Base-by-base conservation (phyloP, 1,140 invertebrate genomes). In the Drosophila kikkawai region DNA sequence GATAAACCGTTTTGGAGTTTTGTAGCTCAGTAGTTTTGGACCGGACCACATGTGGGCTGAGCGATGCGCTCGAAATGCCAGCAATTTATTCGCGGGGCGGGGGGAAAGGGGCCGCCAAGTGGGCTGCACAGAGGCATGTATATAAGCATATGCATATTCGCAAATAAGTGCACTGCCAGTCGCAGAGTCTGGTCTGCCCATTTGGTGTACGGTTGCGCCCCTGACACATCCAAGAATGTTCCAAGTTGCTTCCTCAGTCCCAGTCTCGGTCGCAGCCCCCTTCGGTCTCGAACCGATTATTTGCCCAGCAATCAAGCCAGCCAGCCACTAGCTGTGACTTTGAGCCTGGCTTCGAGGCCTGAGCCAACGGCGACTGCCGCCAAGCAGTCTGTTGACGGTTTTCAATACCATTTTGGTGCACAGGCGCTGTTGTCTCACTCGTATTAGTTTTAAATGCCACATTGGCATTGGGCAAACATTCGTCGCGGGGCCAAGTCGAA, bases 401-500 rank as follows among this genome's bases (percentile, higher is more conserved):
- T 86, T 86, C 79, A 86, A 86, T 86, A 87, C 83, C 84, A 88
- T 80, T 74, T 87, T 76, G 86, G 82, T 91, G 82, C 63, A 50
- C 53, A 39, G 42, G 19, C 66, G 51, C 57, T 68, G 75, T 78
- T 68, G 85, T 75, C 69, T 87, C 75, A 79, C 64, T 91, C 79
- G 79, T 80, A 80, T 90, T 91, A 85, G 85, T 82, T 82, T 90
- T 86, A 85, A 82, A 91, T 91, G 86, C 86, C 85, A 80, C 79
- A 85, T 90, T 90, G 86, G 63, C 86, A 82, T 76, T 90, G 85
- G 71, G 77, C 78, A 90, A 87, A 87, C 78, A 87, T 55, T 65
- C 68, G 63, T 68, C 82, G 58, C 65, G 69, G 57, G 17, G 45
- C 15, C 50, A 45, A 51, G 50, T 34, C 79, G 85, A 63, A 41